phyloP scores from a whole-genome alignment of 2,888 invertebrate species.

The Stictocephala bisonia region DNA sequence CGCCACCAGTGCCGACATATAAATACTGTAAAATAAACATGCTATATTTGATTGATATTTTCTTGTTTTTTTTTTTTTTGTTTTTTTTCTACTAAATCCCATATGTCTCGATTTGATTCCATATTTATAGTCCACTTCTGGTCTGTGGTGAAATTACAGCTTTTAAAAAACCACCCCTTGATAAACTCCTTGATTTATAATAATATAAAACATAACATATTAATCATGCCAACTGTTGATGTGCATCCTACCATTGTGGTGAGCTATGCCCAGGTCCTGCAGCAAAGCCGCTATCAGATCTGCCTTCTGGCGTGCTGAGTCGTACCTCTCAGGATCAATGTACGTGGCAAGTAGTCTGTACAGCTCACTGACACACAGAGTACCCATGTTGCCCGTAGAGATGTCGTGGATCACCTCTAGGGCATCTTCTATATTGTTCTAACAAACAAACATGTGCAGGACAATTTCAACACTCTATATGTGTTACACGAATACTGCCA shows the following conservation, averaged over 20 bases:
- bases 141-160: too few species aligned
- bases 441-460: slow-evolving; percentile 23
- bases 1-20: too few species aligned
- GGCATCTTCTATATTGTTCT: slow-evolving; percentile 75
- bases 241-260: slow-evolving; percentile 68
- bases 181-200: background rate
- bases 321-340: slow-evolving; percentile 78
- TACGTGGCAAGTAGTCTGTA: slow-evolving; percentile 73
- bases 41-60: too few species aligned
- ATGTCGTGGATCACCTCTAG: slow-evolving; percentile 81
- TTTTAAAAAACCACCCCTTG: background rate
- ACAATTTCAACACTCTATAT: background rate
- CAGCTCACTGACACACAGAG: slow-evolving; percentile 77
- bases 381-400: slow-evolving; percentile 77
- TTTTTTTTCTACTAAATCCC: too few species aligned
- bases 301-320: slow-evolving; percentile 80
- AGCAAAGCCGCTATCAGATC: slow-evolving; percentile 82
- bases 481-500: too few species aligned
- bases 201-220: background rate
- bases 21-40: too few species aligned
- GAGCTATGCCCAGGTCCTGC: slow-evolving; percentile 76
- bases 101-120: too few species aligned
- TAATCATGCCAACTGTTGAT: background rate
- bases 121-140: too few species aligned
- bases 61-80: too few species aligned